phyloP scores from a whole-genome alignment of 2,797 vertebrate genomes.

The Poliocrania exsul region DNA sequence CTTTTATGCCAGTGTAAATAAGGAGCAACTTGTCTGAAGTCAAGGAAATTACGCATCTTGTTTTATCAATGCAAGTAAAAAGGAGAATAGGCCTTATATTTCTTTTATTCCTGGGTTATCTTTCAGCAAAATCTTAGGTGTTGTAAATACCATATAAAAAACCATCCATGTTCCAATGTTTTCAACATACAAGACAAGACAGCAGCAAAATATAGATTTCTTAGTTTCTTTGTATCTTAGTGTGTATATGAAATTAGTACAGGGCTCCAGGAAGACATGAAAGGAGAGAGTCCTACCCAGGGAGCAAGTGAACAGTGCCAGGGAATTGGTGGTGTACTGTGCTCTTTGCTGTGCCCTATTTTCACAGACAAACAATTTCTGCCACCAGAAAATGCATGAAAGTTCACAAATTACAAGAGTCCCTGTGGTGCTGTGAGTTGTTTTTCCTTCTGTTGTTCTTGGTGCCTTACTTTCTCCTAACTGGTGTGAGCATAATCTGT shows the following conservation, averaged over 20 bases:
- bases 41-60: neutral
- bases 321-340: neutral
- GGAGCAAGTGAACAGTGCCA: neutral
- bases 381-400: neutral
- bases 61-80: neutral
- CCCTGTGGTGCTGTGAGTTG: neutral
- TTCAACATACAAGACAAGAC: neutral
- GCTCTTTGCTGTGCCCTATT: constrained; percentile 9
- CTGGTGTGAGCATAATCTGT: neutral
- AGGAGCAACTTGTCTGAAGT: neutral
- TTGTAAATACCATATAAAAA: neutral
- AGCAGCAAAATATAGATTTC: neutral
- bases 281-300: neutral
- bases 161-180: neutral
- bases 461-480: neutral
- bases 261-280: neutral
- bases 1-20: neutral
- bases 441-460: neutral
- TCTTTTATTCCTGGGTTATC: neutral
- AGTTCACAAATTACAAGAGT: constrained; percentile 3
- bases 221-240: neutral
- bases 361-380: constrained; percentile 24
- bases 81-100: neutral
- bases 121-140: neutral
- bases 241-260: neutral